phyloP scores from a whole-genome alignment of 1,140 invertebrate genomes.

The Anagrus nilaparvatae region DNA sequence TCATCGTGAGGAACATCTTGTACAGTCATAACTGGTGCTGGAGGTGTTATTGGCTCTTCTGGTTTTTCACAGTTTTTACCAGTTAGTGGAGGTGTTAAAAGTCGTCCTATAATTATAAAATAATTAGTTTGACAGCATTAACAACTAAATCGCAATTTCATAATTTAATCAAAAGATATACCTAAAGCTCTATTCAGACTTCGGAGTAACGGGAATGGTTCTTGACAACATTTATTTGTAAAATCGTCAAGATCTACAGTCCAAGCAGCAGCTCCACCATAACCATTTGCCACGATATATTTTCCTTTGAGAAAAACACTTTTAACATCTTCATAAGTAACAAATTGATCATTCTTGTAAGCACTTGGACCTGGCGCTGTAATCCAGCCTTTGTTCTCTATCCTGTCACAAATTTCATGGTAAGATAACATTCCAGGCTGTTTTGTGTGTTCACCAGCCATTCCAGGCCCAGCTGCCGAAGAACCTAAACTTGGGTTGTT shows the following conservation, averaged over 20 bases:
- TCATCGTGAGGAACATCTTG: constrained; percentile 32
- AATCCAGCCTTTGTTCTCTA: constrained; percentile 39
- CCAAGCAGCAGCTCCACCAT: constrained; percentile 78
- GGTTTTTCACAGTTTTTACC: constrained; percentile 54
- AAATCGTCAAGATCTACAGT: constrained; percentile 88
- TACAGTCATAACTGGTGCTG: constrained; percentile 59
- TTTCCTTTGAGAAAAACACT: constrained; percentile 67
- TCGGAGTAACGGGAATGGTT: constrained; percentile 63
- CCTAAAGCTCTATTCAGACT: constrained; percentile 65
- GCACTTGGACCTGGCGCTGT: constrained; percentile 59
- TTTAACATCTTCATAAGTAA: constrained; percentile 75
- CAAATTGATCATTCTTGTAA: constrained; percentile 74
- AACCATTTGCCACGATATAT: constrained; percentile 58
- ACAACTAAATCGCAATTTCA: not conserved
- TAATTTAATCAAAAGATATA: too few relatives aligned
- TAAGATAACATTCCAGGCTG: constrained; percentile 85
- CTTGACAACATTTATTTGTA: constrained; percentile 66
- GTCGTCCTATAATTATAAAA: constrained; percentile 33
- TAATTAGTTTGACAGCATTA: not conserved
- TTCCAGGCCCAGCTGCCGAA: constrained; percentile 57
- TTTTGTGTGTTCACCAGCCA: constrained; percentile 69
- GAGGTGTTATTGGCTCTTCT: constrained; percentile 54
- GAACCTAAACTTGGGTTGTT: constrained; percentile 40
- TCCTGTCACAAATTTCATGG: constrained; percentile 78
- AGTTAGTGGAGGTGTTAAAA: constrained; percentile 43